Conservation (phyloP, 2,113 vertebrate genomes). For the Narcine bancroftii region DNA sequence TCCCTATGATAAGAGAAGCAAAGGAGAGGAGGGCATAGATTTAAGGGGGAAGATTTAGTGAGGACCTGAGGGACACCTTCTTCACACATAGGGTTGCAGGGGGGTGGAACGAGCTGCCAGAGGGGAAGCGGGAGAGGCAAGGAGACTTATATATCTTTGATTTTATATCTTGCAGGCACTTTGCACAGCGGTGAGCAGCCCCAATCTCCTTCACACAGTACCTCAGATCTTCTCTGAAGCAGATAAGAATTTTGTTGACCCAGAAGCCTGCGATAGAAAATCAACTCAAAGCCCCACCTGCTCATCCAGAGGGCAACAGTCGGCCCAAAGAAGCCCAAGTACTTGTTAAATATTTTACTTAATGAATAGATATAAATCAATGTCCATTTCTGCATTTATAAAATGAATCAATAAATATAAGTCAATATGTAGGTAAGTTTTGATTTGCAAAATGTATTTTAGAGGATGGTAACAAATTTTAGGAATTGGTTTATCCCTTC, state of each 20-base stretch:
- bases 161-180: constrained; percentile 58
- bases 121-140: no score
- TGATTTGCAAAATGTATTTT: background rate
- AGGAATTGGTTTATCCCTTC: background rate
- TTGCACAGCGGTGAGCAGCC: constrained; percentile 73
- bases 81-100: no score
- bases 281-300: background rate
- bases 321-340: background rate
- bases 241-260: constrained; percentile 41
- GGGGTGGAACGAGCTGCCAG: no score
- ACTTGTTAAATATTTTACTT: background rate
- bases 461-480: background rate
- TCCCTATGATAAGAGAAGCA: no score
- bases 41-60: no score
- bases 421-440: no score
- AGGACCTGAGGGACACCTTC: no score
- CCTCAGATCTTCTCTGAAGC: constrained; percentile 78
- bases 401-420: no score
- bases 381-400: no score
- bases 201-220: constrained; percentile 78
- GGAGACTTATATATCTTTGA: background rate
- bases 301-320: background rate
- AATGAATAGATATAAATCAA: no score
- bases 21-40: no score
- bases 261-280: background rate